Conservation (phyloP, 2,797 vertebrate genomes). For the Phataginus tricuspis region DNA sequence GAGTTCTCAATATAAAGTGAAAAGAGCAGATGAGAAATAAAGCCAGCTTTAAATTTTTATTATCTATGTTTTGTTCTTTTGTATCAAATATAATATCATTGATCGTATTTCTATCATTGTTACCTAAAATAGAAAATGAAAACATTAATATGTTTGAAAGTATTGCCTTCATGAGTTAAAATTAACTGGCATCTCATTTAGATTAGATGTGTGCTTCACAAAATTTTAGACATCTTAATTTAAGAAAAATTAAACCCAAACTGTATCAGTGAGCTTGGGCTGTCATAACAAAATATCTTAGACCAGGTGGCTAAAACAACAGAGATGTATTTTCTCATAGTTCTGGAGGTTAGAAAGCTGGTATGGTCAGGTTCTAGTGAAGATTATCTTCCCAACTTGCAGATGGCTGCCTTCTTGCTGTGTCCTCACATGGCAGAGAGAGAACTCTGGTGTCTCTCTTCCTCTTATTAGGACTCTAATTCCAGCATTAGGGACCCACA, state of each 20-base stretch:
- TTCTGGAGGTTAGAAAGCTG: not conserved
- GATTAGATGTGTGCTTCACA: not conserved
- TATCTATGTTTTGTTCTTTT: not conserved
- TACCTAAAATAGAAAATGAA: constrained; percentile 21
- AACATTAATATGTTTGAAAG: constrained; percentile 22
- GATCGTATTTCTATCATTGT: not conserved
- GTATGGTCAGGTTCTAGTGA: not conserved
- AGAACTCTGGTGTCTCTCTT: not conserved
- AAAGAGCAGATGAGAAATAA: not conserved
- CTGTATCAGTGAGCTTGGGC: not conserved
- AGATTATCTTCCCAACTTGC: not conserved
- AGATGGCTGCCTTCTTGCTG: not conserved
- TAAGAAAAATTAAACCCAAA: not conserved
- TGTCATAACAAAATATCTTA: not conserved
- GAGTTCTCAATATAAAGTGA: not conserved
- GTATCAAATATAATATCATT: not conserved
- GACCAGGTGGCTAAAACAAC: not conserved
- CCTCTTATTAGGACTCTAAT: not conserved
- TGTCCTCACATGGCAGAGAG: not conserved
- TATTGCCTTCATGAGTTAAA: constrained; percentile 1
- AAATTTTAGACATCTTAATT: not conserved
- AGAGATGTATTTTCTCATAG: not conserved
- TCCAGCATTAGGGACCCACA: not conserved
- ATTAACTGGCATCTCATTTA: constrained; percentile 14
- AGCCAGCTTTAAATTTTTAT: not conserved